Evolutionary conservation across 1,140 invertebrate species (phyloP).

Genomic region (Leptinotarsa defecta): DNA sequence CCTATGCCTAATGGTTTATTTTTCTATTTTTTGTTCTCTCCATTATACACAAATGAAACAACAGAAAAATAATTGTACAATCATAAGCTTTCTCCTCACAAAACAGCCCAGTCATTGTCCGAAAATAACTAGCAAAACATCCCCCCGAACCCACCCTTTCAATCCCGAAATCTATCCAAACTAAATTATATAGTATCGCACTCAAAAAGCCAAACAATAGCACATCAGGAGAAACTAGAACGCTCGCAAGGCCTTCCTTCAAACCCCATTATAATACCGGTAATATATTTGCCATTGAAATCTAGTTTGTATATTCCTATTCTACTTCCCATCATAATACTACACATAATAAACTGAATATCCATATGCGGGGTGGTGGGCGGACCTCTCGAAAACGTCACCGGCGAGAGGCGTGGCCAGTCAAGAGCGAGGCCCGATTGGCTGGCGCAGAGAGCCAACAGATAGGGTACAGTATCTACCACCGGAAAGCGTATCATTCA

Average conservation of each 20-base stretch:
- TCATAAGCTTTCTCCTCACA: no score
- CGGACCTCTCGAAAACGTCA: constrained; percentile 41
- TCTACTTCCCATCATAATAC: constrained; percentile 50
- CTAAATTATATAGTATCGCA: constrained; percentile 38
- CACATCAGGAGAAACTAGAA: constrained; percentile 36
- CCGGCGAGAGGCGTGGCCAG: constrained; percentile 32
- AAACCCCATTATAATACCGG: constrained; percentile 47
- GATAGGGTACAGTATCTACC: constrained; percentile 49
- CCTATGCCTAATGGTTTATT: no score
- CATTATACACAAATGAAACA: no score
- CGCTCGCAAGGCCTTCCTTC: constrained; percentile 43
- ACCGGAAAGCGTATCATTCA: constrained; percentile 47
- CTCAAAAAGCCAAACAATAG: constrained; percentile 37
- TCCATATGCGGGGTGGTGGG: constrained; percentile 43
- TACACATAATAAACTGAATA: constrained; percentile 55
- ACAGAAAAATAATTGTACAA: no score
- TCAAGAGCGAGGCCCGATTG: constrained; percentile 38
- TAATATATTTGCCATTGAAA: constrained; percentile 53
- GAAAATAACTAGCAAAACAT: constrained; percentile 30
- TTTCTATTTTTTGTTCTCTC: no score
- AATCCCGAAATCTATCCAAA: constrained; percentile 27
- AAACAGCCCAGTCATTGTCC: not conserved
- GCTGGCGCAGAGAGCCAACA: constrained; percentile 49
- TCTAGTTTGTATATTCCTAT: constrained; percentile 56
- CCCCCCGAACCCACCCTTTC: constrained; percentile 20